Base-by-base conservation (phyloP, 1,140 invertebrate species). In the Platorchestia sp. region DNA sequence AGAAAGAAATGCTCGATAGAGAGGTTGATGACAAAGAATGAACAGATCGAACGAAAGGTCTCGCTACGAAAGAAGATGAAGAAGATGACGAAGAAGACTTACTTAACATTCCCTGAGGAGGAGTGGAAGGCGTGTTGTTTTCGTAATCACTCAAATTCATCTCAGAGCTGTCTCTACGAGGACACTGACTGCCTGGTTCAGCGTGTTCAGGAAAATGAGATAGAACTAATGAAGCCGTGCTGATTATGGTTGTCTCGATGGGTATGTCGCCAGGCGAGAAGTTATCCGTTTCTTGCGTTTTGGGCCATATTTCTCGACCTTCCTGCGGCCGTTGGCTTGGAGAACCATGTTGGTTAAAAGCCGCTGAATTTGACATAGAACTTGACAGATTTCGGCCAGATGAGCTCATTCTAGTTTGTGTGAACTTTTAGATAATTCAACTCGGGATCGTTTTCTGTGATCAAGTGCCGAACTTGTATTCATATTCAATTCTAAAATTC, bases 1-100 rank as follows among this genome's bases (percentile, higher is more conserved):
- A 93, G 91, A 93, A 93, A 47, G 44, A 93, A 47, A 93, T 93
- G 91, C 91, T 93, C 19, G 91, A 93, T 44, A 93, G 45, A n/a
- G 91, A 93, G 6, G 91, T 93, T 10, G 91, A 93, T 16, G 91
- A 93, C 91, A 93, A n/a, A 93, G 91, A 93, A 45, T 93, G 91
- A 40, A 36, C 91, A 44, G 91, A 93, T 45, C 91, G 91, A 44
- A 44, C 45, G 40, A 93, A 93, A 10, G 91, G 91, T 14, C 91
- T 42, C 10, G 91, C 91, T 42, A 93, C 6, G 45, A 93, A 93
- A 93, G 91, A 93, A 7, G 43, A 93, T 16, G 91, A 93, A n/a
- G 91, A 93, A 5, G 91, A 93, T 5, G 91, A 42, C 45, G 91
- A 93, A 10, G 91, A 93, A 7, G 91, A 93, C 47, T 93, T 93